A percentile compares a stretch with the other conserved stretches of the same genome.
Evolutionary conservation across 2,797 vertebrate species (phyloP).

Genomic region (Alosa sapidissima): DNA sequence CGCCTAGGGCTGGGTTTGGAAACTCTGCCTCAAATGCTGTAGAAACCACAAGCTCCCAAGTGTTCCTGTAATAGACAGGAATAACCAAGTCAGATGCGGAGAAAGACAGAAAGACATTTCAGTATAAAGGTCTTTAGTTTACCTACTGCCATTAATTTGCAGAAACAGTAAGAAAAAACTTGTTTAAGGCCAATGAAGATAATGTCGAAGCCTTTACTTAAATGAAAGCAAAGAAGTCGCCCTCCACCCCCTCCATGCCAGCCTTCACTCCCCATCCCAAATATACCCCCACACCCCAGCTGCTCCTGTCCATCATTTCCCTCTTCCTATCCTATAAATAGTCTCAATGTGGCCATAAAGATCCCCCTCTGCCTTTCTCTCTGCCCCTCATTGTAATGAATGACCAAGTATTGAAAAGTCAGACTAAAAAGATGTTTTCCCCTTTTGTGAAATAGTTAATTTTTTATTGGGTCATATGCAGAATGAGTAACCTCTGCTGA

Average conservation of each 20-base stretch:
- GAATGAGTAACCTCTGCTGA: background rate
- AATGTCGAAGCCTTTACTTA: background rate
- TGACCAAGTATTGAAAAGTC: background rate
- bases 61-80: background rate
- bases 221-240: conserved; percentile 21
- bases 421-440: background rate
- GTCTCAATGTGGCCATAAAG: conserved; percentile 69
- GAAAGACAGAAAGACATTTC: background rate
- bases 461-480: background rate
- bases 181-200: background rate
- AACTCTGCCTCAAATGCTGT: conserved; percentile 34
- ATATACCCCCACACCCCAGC: conserved; percentile 57
- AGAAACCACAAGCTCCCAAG: background rate
- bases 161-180: background rate
- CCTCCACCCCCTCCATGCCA: conserved; percentile 27
- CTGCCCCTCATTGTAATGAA: background rate
- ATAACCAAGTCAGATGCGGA: background rate
- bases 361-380: conserved; percentile 53
- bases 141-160: background rate
- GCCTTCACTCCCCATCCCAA: conserved; percentile 23
- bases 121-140: background rate
- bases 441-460: background rate
- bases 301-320: conserved; percentile 72
- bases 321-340: conserved; percentile 71
- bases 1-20: conserved; percentile 22